Evolutionary conservation across 2,113 vertebrate species (phyloP), one percentile per base, ranked within the genome.

Genomic region (Protobothrops mucrosquamatus): DNA sequence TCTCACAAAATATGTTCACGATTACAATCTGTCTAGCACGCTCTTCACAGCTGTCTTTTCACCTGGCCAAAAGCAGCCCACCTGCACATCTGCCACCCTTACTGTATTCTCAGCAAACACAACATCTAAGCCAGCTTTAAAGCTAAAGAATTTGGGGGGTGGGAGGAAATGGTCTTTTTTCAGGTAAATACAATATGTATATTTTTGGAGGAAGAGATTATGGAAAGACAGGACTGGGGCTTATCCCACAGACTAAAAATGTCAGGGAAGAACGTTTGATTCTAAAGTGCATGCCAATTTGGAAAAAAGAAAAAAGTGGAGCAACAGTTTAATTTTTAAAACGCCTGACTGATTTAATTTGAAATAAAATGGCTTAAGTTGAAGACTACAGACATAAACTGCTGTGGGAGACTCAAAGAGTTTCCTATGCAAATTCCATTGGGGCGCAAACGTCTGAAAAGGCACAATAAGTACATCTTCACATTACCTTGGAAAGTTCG

Each of bases 401-500:
- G 15, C 18, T 81, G 18, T 20, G 6, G 15, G 3, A 8, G n/a
- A 81, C n/a, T 39, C 69, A 81, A 18, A 74, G n/a, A 39, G 15
- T 8, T 39, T 74, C 69, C n/a, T 74, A 3, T 8, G 69, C 15
- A 81, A 18, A 20, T 39, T 74, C 15, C n/a, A 74, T 20, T 9
- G 43, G n/a, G n/a, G 18, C 43, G 3, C 4, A 48, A 34, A 69
- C 4, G 11, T 43, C 51, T 3, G 90, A 55, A 69, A 57, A 57
- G 1, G 0, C 18, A 88, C 22, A 22, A 81, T 11, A 89, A 69
- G 43, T 55, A 14, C 56, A 91, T 85, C 56, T 39, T 6, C 43
- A 0, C 0, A 3, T 97, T 97, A 98, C 98, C 98, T 98, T 98
- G 88, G 98, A 98, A 91, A 98, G 98, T 95, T 98, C 98, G 92